These are phyloP conservation scores for Platyrinchus mystaceus DNA, from an alignment of 2,797 vertebrate genomes.

Conservation along the genomic window DNA sequence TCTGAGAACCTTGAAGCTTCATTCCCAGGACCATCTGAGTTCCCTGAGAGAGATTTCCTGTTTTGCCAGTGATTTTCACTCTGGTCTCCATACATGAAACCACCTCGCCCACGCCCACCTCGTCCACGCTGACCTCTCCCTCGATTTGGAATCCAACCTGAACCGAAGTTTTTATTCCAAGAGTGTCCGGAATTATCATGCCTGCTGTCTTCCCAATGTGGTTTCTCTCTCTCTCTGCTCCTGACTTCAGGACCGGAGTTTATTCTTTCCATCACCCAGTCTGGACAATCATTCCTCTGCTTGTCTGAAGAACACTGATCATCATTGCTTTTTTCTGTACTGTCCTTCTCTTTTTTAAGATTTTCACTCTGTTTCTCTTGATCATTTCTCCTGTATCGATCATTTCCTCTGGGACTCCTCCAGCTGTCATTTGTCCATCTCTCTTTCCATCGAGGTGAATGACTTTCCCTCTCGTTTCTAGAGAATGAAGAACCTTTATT, in stretches of 20 bases:
- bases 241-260: constrained; percentile 76
- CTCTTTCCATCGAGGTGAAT: constrained; percentile 87
- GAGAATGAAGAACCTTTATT: constrained; percentile 74
- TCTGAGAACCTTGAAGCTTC: constrained; percentile 89
- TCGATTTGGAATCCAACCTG: constrained; percentile 78
- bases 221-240: constrained; percentile 74
- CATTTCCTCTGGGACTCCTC: constrained; percentile 79
- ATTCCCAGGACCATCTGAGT: constrained; percentile 83
- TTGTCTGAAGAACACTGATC: constrained; percentile 80
- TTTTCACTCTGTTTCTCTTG: constrained; percentile 76
- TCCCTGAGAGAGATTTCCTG: constrained; percentile 89
- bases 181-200: constrained; percentile 79
- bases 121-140: constrained; percentile 80
- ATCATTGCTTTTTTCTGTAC: constrained; percentile 69
- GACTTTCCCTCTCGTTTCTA: constrained; percentile 77
- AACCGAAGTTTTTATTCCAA: constrained; percentile 78
- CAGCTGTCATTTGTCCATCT: constrained; percentile 81
- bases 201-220: constrained; percentile 77
- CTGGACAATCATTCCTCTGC: constrained; percentile 84
- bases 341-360: constrained; percentile 77
- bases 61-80: constrained; percentile 86
- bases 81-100: constrained; percentile 80
- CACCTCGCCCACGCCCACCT: constrained; percentile 75
- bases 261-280: constrained; percentile 89
- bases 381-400: constrained; percentile 81